phyloP scores from a whole-genome alignment of 2,797 vertebrate genomes.

The Melanogrammus aeglefinus region DNA sequence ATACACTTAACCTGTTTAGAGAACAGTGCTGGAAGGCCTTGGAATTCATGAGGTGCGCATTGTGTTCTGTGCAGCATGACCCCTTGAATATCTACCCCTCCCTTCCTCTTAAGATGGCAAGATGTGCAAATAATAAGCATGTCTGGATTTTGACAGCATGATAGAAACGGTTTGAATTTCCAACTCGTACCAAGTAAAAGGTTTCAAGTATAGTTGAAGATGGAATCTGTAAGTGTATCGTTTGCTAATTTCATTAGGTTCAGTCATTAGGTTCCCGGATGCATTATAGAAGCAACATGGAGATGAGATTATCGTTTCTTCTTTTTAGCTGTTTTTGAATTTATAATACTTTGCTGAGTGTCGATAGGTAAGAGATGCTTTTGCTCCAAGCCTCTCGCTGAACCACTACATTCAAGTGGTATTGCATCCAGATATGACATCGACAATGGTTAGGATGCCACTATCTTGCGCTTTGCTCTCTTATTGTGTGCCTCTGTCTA shows the following conservation, averaged over 20 bases:
- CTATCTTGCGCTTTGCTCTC: background rate
- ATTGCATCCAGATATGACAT: background rate
- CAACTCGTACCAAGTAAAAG: background rate
- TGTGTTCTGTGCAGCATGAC: background rate
- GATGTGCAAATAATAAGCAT: background rate
- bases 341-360: background rate
- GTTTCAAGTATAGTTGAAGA: background rate
- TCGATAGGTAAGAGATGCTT: background rate
- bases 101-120: background rate
- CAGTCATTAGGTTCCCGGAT: background rate
- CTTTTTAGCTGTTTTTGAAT: background rate
- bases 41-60: background rate
- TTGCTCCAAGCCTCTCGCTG: background rate
- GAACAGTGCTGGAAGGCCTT: background rate
- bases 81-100: background rate
- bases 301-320: background rate
- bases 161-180: background rate
- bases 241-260: background rate
- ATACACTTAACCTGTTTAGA: background rate
- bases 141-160: background rate
- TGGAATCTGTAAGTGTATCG: background rate
- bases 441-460: background rate
- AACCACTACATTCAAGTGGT: background rate
- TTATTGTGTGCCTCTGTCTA: background rate
- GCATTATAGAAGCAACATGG: background rate